These are phyloP conservation scores for Chrysolina oricalcia DNA, from an alignment of 2,888 invertebrate species.

Conservation along the genomic window DNA sequence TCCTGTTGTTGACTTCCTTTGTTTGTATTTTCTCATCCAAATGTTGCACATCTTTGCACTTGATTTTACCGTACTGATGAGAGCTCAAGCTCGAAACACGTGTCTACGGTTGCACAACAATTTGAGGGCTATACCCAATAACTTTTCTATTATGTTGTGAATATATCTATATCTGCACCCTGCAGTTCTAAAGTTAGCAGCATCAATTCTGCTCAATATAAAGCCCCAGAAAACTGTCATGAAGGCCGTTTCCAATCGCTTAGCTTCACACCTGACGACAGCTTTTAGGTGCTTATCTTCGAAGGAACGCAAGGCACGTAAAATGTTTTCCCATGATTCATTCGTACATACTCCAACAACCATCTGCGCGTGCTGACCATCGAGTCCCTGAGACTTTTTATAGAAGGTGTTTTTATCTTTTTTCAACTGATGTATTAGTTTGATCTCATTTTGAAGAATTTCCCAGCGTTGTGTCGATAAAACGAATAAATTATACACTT, in stretches of 20 bases:
- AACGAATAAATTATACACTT: not conserved
- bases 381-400: conserved; percentile 3
- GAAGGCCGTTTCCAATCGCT: not conserved
- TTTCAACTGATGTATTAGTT: not conserved
- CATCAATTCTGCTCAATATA: no score
- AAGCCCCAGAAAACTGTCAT: no score
- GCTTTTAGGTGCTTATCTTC: not conserved
- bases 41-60: no score
- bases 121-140: no score
- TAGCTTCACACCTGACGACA: not conserved
- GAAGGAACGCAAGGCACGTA: not conserved
- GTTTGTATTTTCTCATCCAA: no score
- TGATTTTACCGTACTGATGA: no score
- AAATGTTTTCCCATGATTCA: not conserved
- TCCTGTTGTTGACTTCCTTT: no score
- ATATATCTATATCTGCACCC: no score
- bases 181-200: no score
- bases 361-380: conserved; percentile 29
- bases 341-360: not conserved
- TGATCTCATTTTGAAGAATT: not conserved
- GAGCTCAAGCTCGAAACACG: no score
- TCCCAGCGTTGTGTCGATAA: conserved; percentile 20
- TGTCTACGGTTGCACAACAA: no score
- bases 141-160: no score
- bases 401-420: not conserved